A percentile compares a stretch with the other conserved stretches of the same genome.
These are phyloP conservation scores for Schizaphis graminum DNA, from an alignment of 2,888 invertebrate genomes.

Conservation along the genomic window DNA sequence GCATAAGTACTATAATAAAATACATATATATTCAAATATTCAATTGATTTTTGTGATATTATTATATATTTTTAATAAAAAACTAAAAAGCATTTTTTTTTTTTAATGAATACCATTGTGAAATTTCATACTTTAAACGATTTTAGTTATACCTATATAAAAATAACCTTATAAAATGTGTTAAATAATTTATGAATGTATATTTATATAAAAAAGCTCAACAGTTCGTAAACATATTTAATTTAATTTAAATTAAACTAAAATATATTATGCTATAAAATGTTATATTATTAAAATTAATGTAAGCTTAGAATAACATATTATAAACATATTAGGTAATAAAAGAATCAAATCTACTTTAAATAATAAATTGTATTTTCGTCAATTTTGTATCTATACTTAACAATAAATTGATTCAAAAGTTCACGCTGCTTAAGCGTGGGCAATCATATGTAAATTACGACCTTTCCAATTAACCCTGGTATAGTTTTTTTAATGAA, in stretches of 20 bases:
- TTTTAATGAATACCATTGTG: background rate
- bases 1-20: background rate
- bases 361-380: background rate
- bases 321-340: background rate
- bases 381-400: conserved; percentile 6
- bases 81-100: background rate
- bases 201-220: background rate
- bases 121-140: background rate
- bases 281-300: background rate
- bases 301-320: background rate
- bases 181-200: background rate
- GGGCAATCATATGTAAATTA: conserved; percentile 50
- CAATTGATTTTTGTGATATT: background rate
- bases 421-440: background rate
- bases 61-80: background rate
- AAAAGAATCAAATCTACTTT: background rate
- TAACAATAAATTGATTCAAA: conserved; percentile 35
- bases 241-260: background rate
- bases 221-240: background rate
- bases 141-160: background rate
- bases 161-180: background rate
- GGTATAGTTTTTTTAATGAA: conserved; percentile 28
- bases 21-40: background rate
- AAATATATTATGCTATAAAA: background rate
- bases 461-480: conserved; percentile 56